A percentile compares a stretch with the other conserved stretches of the same genome.
Evolutionary conservation across 2,113 vertebrate genomes (phyloP).

Genomic region (Terrapene triunguis): DNA sequence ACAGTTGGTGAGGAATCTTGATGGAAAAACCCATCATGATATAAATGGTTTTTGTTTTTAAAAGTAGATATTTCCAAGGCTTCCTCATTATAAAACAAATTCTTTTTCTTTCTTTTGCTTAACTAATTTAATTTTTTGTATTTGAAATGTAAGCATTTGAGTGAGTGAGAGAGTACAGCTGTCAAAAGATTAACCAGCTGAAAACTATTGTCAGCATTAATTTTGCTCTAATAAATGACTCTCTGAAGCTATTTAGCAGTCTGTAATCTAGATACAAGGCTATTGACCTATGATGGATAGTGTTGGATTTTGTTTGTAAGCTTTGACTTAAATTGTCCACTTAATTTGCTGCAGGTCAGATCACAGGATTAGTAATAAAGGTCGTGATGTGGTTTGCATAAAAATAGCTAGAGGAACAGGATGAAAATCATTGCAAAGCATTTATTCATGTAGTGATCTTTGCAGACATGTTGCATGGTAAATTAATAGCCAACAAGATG

Average conservation of each 20-base stretch:
- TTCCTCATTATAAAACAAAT: conserved; percentile 66
- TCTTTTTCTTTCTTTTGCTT: conserved; percentile 52
- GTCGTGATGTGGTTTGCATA: conserved; percentile 76
- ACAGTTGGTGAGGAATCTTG: conserved; percentile 9
- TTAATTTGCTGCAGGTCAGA: conserved; percentile 84
- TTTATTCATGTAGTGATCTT: conserved; percentile 75
- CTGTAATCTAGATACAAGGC: conserved; percentile 82
- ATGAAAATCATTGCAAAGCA: conserved; percentile 70
- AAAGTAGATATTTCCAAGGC: conserved; percentile 35
- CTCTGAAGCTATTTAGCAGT: conserved; percentile 83
- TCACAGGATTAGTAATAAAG: conserved; percentile 75
- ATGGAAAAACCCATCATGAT: conserved; percentile 37
- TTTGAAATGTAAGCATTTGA: conserved; percentile 82
- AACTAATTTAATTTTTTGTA: conserved; percentile 81
- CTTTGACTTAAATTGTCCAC: conserved; percentile 81
- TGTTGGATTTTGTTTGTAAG: conserved; percentile 83
- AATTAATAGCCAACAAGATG: conserved; percentile 62
- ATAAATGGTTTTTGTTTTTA: conserved; percentile 34
- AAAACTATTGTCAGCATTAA: conserved; percentile 86
- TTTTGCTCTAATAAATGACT: conserved; percentile 85
- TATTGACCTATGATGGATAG: conserved; percentile 83
- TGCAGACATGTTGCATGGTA: conserved; percentile 49
- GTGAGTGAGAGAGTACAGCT: conserved; percentile 83
- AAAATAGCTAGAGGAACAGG: conserved; percentile 70
- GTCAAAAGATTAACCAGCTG: conserved; percentile 87